phyloP scores from a whole-genome alignment of 2,888 invertebrate genomes.

The Lasioglossum calceatum region DNA sequence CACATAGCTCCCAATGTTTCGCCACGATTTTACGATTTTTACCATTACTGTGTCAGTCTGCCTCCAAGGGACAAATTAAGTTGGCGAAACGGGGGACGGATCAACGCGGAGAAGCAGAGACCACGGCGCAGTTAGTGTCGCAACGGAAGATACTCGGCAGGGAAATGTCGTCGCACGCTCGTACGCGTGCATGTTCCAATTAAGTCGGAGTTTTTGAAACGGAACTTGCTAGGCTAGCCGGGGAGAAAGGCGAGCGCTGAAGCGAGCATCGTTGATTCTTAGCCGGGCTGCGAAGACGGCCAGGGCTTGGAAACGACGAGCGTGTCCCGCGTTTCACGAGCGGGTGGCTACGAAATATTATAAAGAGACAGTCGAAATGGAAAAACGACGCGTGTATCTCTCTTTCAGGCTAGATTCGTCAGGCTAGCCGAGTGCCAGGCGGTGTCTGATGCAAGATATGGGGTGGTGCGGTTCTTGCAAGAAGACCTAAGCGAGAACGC shows the following conservation, averaged over 20 bases:
- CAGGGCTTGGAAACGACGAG: slow-evolving; percentile 19
- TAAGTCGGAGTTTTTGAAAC: slow-evolving; percentile 35
- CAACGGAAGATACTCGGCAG: background rate
- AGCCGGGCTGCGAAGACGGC: background rate
- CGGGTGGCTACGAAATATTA: slow-evolving; percentile 18
- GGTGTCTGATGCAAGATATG: background rate
- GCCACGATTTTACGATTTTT: no score
- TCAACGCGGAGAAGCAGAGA: background rate
- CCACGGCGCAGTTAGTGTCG: background rate
- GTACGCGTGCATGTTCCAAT: slow-evolving; percentile 28
- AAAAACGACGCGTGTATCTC: slow-evolving; percentile 23
- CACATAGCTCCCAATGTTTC: no score
- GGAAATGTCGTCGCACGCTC: background rate
- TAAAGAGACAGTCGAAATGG: slow-evolving; percentile 30
- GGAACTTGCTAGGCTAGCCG: background rate
- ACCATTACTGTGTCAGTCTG: background rate
- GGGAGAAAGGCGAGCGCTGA: slow-evolving; percentile 28
- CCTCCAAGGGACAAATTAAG: background rate
- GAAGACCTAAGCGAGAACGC: slow-evolving; percentile 17
- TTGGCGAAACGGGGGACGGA: background rate
- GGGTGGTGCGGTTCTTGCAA: slow-evolving; percentile 17
- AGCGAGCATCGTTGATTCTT: slow-evolving; percentile 53
- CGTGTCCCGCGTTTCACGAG: background rate
- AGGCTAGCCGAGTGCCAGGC: slow-evolving; percentile 17
- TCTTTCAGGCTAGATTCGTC: slow-evolving; percentile 39